These are phyloP conservation scores for Zonotrichia albicollis DNA, from an alignment of 2,797 vertebrate species.

Conservation along the genomic window DNA sequence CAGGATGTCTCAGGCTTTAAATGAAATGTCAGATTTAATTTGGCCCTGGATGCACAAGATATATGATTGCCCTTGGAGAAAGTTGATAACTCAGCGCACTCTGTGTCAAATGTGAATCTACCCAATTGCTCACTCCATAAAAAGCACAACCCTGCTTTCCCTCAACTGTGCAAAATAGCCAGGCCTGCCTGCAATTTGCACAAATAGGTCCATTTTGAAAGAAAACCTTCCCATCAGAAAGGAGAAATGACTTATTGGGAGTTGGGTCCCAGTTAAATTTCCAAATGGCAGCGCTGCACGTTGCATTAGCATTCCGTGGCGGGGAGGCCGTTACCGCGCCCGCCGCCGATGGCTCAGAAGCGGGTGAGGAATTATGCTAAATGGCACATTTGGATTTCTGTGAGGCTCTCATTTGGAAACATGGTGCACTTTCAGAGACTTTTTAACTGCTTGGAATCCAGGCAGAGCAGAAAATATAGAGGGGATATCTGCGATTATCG, in stretches of 20 bases:
- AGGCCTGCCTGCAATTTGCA: slow-evolving; percentile 13
- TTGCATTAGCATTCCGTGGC: not conserved
- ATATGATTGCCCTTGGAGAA: slow-evolving; percentile 73
- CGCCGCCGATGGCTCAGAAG: rapidly evolving
- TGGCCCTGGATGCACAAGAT: slow-evolving; percentile 69
- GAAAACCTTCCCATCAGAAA: slow-evolving; percentile 7
- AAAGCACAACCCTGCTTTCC: slow-evolving; percentile 19
- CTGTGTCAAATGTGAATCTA: slow-evolving; percentile 63
- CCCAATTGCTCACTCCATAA: slow-evolving; percentile 64
- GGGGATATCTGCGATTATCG: not conserved
- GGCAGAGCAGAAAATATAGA: not conserved
- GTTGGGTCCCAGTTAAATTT: slow-evolving; percentile 12
- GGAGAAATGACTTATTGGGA: slow-evolving; percentile 16
- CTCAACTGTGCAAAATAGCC: slow-evolving; percentile 19
- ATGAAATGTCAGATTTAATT: slow-evolving; percentile 80
- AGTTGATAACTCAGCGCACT: slow-evolving; percentile 70
- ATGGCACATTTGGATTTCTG: not conserved
- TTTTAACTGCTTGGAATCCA: not conserved
- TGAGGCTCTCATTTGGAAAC: not conserved
- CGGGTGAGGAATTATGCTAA: not conserved
- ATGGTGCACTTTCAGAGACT: not conserved
- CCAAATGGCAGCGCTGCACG: not conserved
- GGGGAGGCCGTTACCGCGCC: not conserved
- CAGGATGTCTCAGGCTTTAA: slow-evolving; percentile 72
- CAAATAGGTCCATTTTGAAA: slow-evolving; percentile 26